A percentile compares a stretch with the other conserved stretches of the same genome.
Conservation (phyloP, 2,113 vertebrate species). For the Callopanchax toddi region DNA sequence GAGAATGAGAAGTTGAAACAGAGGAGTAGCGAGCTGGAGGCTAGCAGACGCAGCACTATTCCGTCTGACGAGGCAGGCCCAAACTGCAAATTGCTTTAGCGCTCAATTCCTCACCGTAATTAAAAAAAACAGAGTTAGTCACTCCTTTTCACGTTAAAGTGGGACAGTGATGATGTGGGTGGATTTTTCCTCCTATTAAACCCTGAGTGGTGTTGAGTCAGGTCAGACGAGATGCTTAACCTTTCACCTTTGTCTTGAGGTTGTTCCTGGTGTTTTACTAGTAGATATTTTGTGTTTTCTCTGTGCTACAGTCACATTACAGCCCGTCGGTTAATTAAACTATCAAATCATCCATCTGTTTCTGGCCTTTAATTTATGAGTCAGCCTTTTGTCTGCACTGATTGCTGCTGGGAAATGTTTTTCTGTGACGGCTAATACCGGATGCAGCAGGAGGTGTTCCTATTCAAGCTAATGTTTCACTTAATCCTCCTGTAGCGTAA, state of each 20-base stretch:
- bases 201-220: conserved; percentile 24
- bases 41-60: conserved; percentile 48
- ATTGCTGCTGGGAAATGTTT: conserved; percentile 30
- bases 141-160: conserved; percentile 51
- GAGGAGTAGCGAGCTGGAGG: conserved; percentile 41
- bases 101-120: conserved; percentile 80
- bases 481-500: not conserved
- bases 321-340: conserved; percentile 35
- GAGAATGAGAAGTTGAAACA: conserved; percentile 35
- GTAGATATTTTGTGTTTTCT: conserved; percentile 12
- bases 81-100: conserved; percentile 81
- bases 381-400: conserved; percentile 34
- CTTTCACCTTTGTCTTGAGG: conserved; percentile 37
- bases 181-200: conserved; percentile 4
- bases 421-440: conserved; percentile 6
- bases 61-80: conserved; percentile 53
- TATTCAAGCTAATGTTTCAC: not conserved
- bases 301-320: not conserved
- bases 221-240: conserved; percentile 51
- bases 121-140: conserved; percentile 62
- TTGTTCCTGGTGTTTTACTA: conserved; percentile 39
- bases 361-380: conserved; percentile 11
- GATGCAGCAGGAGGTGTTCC: conserved; percentile 14
- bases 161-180: conserved; percentile 27
- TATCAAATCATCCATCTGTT: conserved; percentile 42